These are phyloP conservation scores for Drosophila quinaria DNA, from an alignment of 2,888 invertebrate genomes.

Conservation along the genomic window DNA sequence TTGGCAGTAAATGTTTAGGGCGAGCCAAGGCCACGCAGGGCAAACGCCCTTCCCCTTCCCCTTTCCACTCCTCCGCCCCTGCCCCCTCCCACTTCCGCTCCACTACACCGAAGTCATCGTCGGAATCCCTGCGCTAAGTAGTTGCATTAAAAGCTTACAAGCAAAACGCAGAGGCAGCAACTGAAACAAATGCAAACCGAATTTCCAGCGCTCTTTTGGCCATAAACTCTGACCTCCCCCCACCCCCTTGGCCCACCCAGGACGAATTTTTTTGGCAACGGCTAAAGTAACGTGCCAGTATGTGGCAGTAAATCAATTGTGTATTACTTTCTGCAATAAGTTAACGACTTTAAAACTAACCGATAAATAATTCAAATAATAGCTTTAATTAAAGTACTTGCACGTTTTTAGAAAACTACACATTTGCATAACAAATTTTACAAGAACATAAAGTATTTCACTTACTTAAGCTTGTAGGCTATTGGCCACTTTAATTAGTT, in stretches of 20 bases:
- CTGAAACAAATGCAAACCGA: slow-evolving; percentile 62
- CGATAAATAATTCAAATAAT: not conserved
- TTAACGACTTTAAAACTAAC: slow-evolving; percentile 38
- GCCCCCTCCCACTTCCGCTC: not conserved
- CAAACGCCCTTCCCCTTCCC: not conserved
- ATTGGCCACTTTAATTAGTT: not conserved
- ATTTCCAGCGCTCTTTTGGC: slow-evolving; percentile 31
- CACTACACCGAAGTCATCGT: slow-evolving; percentile 5
- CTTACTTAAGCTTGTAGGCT: too few species aligned
- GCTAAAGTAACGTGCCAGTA: slow-evolving; percentile 61
- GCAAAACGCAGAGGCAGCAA: slow-evolving; percentile 55
- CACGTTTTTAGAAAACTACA: not conserved
- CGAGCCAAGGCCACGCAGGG: slow-evolving; percentile 70
- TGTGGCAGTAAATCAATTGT: slow-evolving; percentile 58
- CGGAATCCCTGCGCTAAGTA: slow-evolving; percentile 63
- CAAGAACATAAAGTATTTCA: too few species aligned
- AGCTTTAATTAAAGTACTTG: not conserved
- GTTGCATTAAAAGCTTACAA: slow-evolving; percentile 76
- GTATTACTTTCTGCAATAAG: slow-evolving; percentile 16
- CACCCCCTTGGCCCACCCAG: not conserved
- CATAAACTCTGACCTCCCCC: slow-evolving; percentile 32
- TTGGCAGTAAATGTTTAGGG: slow-evolving; percentile 60
- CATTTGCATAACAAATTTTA: too few species aligned
- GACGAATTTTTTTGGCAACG: slow-evolving; percentile 52
- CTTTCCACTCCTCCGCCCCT: not conserved